Base-by-base conservation (phyloP, 2,797 vertebrate species). In the Apogon talboti region DNA sequence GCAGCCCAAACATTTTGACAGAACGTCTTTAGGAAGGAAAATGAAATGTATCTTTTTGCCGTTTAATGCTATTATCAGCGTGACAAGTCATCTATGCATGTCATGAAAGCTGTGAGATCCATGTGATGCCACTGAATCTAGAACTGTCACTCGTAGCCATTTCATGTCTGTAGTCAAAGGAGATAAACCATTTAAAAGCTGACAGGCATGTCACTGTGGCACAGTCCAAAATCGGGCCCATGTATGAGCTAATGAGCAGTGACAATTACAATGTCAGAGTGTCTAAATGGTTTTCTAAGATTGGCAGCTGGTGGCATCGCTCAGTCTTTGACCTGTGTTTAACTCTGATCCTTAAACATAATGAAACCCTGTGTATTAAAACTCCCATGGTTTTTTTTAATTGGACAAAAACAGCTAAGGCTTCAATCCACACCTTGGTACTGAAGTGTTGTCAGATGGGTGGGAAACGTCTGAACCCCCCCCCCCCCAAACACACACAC, bases 121-220 rank as follows among this genome's bases (percentile, higher is more conserved):
- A 33, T 30, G 55, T 12, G 54, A 71, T 50, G 44, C 21, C 42
- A 33, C 51, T 49, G 42, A 62, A 79, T 66, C 13, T 19, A 18
- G 55, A 6, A 47, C 68, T 74, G 78, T 70, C 82, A 62, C 56
- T 81, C 80, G 19, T 12, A 38, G 12, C 60, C 48, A 49, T 71
- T 66, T 54, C 71, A 56, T 42, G 51, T 59, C 54, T 66, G 64
- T 43, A 41, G 53, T 76, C 64, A 59, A 62, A 50, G 9, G 14
- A 71, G 65, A 85, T 73, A 69, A 76, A 59, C 58, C 67, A 50
- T 73, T 77, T 58, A 68, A 62, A 54, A 14, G 45, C 74, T 72
- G 69, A 45, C 71, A 45, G 65, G 41, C 48, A 28, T 49, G 56
- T 63, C 59, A 35, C 52, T 1, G 16, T 43, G 21, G 80, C 48